Base-by-base conservation (phyloP, 2,113 vertebrate genomes). In the Monarcha castaneiventris region DNA sequence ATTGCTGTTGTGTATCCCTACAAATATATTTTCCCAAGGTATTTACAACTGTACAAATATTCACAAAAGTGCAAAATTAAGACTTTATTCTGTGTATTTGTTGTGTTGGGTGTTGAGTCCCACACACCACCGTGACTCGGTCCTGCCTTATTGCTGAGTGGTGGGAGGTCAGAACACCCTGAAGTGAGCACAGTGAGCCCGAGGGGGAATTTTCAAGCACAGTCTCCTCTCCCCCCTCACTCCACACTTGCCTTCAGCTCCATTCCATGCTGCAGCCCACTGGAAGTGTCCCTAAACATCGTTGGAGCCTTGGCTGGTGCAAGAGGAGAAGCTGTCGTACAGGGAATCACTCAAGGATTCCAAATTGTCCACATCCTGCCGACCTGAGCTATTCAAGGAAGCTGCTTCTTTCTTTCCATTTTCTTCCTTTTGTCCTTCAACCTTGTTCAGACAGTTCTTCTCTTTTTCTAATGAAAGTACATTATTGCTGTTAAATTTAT, bases 281-380 rank as follows among this genome's bases (percentile, higher is more conserved):
- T 58, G 83, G 7, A 59, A 73, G 49, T 21, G 85, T 95, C 76
- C 77, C 97, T 98, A 98, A 46, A 97, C 95, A 0, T 98, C 98
- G 33, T 98, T 98, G 51, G 98, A 99, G 92, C 97, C 98, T 89
- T 98, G 98, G 89, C 99, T 99, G 95, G 98, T 92, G 41, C 98
- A 99, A 15, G 99, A 99, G 71, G 99, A 99, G 98, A 99, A 99
- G 93, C 98, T 99, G 66, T 99, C 98, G 3, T 99, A 99, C 7
- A 99, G 98, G 30, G 99, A 99, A 96, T 99, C 98, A 3, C 98
- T 99, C 94, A 99, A 95, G 49, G 98, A 99, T 87, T 98, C 98
- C 63, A 97, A 88, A 27, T 98, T 97, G 90, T 99, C 98, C 46
- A 68, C 20, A 5, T 97, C 97, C 18, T 98, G 97, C 91, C 96